Conservation (phyloP, 2,888 invertebrate species). For the Zele albiditarsus region DNA sequence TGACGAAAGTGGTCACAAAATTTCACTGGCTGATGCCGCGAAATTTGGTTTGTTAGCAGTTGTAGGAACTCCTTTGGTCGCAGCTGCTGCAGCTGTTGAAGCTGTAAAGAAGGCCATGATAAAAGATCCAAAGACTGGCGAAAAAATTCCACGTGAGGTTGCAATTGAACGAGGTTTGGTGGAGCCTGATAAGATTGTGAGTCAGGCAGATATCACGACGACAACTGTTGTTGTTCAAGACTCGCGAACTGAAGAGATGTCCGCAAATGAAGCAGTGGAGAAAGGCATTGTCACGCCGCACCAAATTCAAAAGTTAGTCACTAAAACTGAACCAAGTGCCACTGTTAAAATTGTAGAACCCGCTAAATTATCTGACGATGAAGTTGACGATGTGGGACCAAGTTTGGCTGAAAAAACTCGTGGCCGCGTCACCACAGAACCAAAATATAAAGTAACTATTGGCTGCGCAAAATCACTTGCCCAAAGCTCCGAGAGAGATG, state of each 20-base stretch:
- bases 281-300: constrained; percentile 76
- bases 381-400: constrained; percentile 64
- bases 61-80: constrained; percentile 83
- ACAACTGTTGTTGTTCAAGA: constrained; percentile 62
- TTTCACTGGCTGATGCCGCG: constrained; percentile 83
- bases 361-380: constrained; percentile 48
- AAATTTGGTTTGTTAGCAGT: constrained; percentile 86
- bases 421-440: constrained; percentile 76
- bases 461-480: constrained; percentile 77
- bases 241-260: constrained; percentile 74
- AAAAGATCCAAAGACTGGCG: constrained; percentile 86
- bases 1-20: constrained; percentile 79
- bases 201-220: constrained; percentile 48
- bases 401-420: constrained; percentile 78
- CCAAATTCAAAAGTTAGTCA: constrained; percentile 65
- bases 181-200: constrained; percentile 55
- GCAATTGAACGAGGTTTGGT: constrained; percentile 86
- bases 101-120: constrained; percentile 79
- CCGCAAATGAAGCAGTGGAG: constrained; percentile 77
- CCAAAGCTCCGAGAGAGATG: constrained; percentile 77
- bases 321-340: constrained; percentile 43
- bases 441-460: constrained; percentile 80
- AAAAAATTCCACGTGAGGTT: constrained; percentile 85
- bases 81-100: constrained; percentile 81
- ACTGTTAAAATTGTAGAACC: constrained; percentile 41